Conservation (phyloP, 2,113 vertebrate species). For the Forbesichthys papilliferus region DNA sequence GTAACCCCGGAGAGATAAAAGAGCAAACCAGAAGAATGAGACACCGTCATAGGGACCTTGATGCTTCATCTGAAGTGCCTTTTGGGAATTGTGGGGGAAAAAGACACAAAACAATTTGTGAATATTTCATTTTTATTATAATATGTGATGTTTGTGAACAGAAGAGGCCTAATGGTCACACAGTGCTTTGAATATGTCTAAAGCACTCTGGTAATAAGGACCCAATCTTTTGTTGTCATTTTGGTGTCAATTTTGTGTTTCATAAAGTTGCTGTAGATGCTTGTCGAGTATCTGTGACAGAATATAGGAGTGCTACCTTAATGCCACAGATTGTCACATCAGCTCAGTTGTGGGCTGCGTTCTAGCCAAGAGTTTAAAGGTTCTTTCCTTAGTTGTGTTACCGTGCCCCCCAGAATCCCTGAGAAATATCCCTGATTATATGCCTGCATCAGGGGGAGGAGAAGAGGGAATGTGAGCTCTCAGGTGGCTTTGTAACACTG, state of each 20-base stretch:
- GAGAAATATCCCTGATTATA: not conserved
- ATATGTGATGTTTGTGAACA: constrained; percentile 3
- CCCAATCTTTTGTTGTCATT: not conserved
- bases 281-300: constrained; percentile 35
- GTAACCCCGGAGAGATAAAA: not conserved
- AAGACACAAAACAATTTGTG: constrained; percentile 34
- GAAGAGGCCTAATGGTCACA: not conserved
- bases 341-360: constrained; percentile 7
- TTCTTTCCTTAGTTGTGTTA: not conserved
- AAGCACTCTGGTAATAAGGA: not conserved
- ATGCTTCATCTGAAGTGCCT: constrained; percentile 65
- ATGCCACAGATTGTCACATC: constrained; percentile 18
- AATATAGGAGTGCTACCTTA: constrained; percentile 20
- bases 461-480: not conserved
- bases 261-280: constrained; percentile 35
- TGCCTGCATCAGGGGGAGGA: not conserved
- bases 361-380: not conserved
- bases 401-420: not conserved
- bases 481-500: not conserved
- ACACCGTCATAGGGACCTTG: not conserved
- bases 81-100: constrained; percentile 28
- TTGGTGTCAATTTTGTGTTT: constrained; percentile 32
- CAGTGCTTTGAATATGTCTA: not conserved
- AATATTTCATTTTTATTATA: constrained; percentile 21
- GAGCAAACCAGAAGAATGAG: not conserved